Evolutionary conservation across 2,888 invertebrate species (phyloP), one percentile per base, ranked within the genome.

Genomic region (Melinaea marsaeus): DNA sequence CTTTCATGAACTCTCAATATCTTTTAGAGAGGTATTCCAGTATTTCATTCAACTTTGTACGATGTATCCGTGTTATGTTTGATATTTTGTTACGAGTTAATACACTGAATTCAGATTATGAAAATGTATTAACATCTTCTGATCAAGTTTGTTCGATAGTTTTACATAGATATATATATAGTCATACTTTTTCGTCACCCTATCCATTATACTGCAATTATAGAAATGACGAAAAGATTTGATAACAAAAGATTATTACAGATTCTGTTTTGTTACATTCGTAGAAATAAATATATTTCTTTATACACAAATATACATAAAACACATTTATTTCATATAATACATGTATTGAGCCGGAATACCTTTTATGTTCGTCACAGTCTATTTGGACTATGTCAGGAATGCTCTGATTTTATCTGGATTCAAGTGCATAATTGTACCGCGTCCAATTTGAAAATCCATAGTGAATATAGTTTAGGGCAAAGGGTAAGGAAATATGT

Each of bases 41-140:
- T 59, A 54, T 59, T 37, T 54, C 42, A 59, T 59, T 59, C 54
- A 59, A 54, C 58, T 48, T 47, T 55, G 42, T 47, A 37, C 58
- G 37, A 59, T 55, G 55, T 47, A 58, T 62, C 55, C 33, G 22
- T 54, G 45, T 54, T 51, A 55, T 59, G 22, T 13, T 42, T 55
- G 55, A 55, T 54, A 55, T 33, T 45, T 22, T 42, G 11, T 42
- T 3, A 42, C 2, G 9, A 42, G 9, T 42, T 2, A 9, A 0
- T 42, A 2, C 9, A 9, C 0, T 42, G 9, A 42, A 42, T 42
- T 37, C 37, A 37, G 37, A 37, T 6, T 37, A 37, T 2, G 7
- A 37, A 37, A 37, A 37, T 37, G 2, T 37, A 37, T 6, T 37
- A 37, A 37, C 37, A 37, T 37, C 42, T 42, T 9, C 42, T 6